Conservation (phyloP, 2,888 invertebrate species). For the Oligia fasciuncula region DNA sequence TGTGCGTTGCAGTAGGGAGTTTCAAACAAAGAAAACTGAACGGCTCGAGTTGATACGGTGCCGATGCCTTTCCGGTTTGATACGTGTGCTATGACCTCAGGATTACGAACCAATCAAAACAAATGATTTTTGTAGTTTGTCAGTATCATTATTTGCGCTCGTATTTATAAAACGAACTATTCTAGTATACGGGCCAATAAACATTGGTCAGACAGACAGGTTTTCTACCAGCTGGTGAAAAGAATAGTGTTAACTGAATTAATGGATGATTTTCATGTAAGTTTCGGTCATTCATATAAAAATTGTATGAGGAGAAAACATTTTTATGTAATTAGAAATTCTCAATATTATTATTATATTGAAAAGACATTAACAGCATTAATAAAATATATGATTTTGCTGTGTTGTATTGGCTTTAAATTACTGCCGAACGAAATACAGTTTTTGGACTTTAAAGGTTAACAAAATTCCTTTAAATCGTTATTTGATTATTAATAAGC, state of each 20-base stretch:
- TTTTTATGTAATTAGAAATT: not conserved
- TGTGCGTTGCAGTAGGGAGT: too few relatives aligned
- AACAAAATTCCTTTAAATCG: not conserved
- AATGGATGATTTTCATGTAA: not conserved
- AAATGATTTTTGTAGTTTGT: not conserved
- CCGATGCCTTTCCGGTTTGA: too few relatives aligned
- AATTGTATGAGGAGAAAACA: not conserved
- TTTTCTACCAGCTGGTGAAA: too few relatives aligned
- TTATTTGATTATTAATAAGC: conserved; percentile 1
- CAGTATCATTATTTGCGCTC: not conserved
- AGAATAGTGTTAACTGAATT: too few relatives aligned
- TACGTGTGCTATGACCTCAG: too few relatives aligned
- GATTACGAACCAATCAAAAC: not conserved
- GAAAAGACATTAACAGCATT: not conserved
- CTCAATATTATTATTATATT: not conserved
- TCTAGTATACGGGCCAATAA: not conserved
- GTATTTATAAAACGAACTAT: not conserved
- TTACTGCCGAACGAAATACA: not conserved
- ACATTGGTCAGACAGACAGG: too few relatives aligned
- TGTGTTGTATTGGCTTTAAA: not conserved
- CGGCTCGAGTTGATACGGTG: too few relatives aligned
- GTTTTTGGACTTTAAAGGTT: not conserved
- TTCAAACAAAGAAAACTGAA: too few relatives aligned
- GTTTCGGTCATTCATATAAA: not conserved
- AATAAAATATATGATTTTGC: not conserved